phyloP scores from a whole-genome alignment of 2,888 invertebrate genomes.

The Hedychridium roseum region DNA sequence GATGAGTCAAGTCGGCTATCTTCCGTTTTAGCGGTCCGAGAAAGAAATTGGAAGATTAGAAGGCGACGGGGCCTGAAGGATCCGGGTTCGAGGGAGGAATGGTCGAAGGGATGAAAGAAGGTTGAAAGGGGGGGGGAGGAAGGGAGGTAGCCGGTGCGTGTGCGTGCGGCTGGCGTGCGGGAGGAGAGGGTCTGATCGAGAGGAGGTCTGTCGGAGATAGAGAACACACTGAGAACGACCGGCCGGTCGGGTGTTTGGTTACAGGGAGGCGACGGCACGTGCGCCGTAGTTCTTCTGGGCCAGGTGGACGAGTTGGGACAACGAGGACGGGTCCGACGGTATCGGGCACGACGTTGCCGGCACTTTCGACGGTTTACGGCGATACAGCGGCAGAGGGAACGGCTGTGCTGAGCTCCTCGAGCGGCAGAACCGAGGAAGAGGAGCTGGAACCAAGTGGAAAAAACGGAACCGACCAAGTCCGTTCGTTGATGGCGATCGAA shows the following conservation, averaged over 20 bases:
- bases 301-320: slow-evolving; percentile 46
- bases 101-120: not conserved
- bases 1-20: too few species aligned
- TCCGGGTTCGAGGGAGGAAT: too few species aligned
- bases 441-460: slow-evolving; percentile 2
- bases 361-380: not conserved
- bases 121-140: slow-evolving; percentile 4
- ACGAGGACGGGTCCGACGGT: too few species aligned
- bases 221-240: slow-evolving; percentile 41
- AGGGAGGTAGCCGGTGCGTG: not conserved
- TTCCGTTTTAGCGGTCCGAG: too few species aligned
- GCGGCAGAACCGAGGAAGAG: slow-evolving; percentile 14
- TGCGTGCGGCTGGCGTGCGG: not conserved
- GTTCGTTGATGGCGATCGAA: slow-evolving; percentile 28
- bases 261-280: slow-evolving; percentile 63
- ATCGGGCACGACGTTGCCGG: too few species aligned
- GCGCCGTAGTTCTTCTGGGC: slow-evolving; percentile 51
- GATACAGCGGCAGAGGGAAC: not conserved
- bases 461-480: slow-evolving; percentile 33
- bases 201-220: slow-evolving; percentile 33
- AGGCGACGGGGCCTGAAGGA: too few species aligned
- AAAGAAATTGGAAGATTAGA: too few species aligned
- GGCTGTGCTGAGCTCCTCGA: too few species aligned
- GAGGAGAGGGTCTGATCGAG: slow-evolving; percentile 26
- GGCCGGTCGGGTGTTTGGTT: slow-evolving; percentile 53